Evolutionary conservation across 2,113 vertebrate species (phyloP).

Genomic region (Ailuropoda melanoleuca): DNA sequence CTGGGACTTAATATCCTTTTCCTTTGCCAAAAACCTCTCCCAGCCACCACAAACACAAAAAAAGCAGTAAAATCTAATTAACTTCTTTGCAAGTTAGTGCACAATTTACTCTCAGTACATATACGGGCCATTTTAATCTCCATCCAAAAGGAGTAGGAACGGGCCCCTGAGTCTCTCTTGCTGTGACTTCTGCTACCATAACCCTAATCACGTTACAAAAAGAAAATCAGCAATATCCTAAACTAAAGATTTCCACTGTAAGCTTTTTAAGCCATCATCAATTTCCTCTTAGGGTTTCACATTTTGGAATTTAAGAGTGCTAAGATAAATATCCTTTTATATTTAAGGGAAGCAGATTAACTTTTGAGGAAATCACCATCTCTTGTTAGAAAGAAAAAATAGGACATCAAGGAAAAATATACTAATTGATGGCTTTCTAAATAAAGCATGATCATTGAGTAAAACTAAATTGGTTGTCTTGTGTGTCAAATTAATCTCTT

Average conservation of each 20-base stretch:
- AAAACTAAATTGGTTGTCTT: conserved; percentile 89
- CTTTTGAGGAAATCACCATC: conserved; percentile 82
- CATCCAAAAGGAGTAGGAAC: conserved; percentile 71
- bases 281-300: conserved; percentile 79
- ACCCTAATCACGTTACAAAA: conserved; percentile 75
- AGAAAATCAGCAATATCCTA: conserved; percentile 79
- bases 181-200: conserved; percentile 77
- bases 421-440: conserved; percentile 88
- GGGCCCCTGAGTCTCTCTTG: conserved; percentile 63
- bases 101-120: conserved; percentile 45
- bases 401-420: conserved; percentile 83
- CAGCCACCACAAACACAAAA: neutral
- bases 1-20: conserved; percentile 23
- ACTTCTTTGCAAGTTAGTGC: conserved; percentile 65
- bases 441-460: conserved; percentile 84
- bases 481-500: conserved; percentile 89
- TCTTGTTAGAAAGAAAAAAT: conserved; percentile 83
- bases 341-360: conserved; percentile 83
- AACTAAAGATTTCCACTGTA: conserved; percentile 74
- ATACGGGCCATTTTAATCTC: conserved; percentile 72
- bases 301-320: conserved; percentile 78
- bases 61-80: conserved; percentile 75
- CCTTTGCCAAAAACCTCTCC: conserved; percentile 35
- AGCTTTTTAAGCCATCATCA: conserved; percentile 76
- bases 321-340: conserved; percentile 80